Base-by-base conservation (phyloP, 1,140 invertebrate genomes). In the Agrilus planipennis region DNA sequence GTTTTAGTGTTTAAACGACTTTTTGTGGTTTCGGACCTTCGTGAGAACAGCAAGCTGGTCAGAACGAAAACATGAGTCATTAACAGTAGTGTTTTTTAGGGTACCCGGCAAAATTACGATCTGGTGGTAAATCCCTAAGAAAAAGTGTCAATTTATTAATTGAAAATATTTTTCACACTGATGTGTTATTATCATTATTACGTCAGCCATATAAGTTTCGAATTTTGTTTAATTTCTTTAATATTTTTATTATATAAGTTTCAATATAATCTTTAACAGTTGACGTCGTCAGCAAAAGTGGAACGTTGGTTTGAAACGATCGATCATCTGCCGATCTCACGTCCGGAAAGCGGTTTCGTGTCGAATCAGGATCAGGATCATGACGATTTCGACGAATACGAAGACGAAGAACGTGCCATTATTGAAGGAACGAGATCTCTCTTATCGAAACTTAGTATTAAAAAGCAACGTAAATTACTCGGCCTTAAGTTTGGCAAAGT, bases 291-390 rank as follows among this genome's bases (percentile, higher is more conserved):
- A 42, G 77, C 77, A 21, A 81, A 81, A 64, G 77, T 81, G 52
- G 75, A 77, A 45, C 68, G 78, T 27, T 81, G 79, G 79, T 81
- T 81, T 54, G 76, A 79, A 42, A 68, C 77, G 43, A 59, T 78
- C 18, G 73, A 72, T 14, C 67, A 75, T 14, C 53, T 69, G 31
- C 71, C 72, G 4, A 61, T 79, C 30, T 81, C 77, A 11, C 61
- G 77, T 11, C 77, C 76, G 1, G 79, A 81, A 54, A 81, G 77
- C 54, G 79, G 79, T 2, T 81, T 81, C 55, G 70, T 81, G 6
- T 79, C 77, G 4, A 60, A 48, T 42, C 58, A 69, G n/a, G 68
- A 69, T 44, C 61, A 54, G 1, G 55, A 60, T 27, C 35, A 44
- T 23, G 51, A 50, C 21, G 50, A 50, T 7, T n/a, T n/a, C n/a